Conservation (phyloP, 2,888 invertebrate genomes). For the Pollenia amentaria region DNA sequence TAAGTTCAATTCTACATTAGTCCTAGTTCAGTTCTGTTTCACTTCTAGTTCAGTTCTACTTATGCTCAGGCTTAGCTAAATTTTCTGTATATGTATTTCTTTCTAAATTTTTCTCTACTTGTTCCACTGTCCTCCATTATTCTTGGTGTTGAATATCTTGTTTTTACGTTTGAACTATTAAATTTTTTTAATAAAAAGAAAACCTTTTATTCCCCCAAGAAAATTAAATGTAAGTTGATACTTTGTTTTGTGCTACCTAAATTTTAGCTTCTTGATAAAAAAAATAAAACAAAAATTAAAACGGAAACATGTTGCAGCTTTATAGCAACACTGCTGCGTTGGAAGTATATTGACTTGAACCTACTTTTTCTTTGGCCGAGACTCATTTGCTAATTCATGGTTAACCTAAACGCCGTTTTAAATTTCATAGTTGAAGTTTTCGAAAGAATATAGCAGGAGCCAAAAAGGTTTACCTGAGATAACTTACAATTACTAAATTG, state of each 20-base stretch:
- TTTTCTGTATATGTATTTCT: not conserved
- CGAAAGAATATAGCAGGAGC: conserved; percentile 30
- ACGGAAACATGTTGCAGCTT: conserved; percentile 33
- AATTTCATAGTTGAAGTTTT: conserved; percentile 51
- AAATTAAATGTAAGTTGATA: conserved; percentile 70
- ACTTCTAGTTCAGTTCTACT: not conserved
- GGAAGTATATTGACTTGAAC: not conserved
- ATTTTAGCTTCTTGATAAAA: not conserved
- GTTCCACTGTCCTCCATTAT: conserved; percentile 26
- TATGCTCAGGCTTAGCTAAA: not conserved
- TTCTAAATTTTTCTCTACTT: not conserved
- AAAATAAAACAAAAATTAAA: not conserved
- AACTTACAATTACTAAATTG: conserved; percentile 74
- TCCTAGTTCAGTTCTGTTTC: no score
- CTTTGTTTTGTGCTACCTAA: conserved; percentile 57
- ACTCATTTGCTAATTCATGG: conserved; percentile 49
- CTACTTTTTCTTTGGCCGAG: not conserved
- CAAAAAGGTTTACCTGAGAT: conserved; percentile 69
- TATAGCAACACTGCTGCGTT: not conserved
- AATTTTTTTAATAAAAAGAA: conserved; percentile 57
- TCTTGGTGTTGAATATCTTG: conserved; percentile 42
- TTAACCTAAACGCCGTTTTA: conserved; percentile 67
- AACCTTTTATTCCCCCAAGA: conserved; percentile 23
- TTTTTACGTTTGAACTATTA: conserved; percentile 58
- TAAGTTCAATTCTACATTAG: no score